Percentiles rank a stretch among this genome's conserved stretches.
These are phyloP conservation scores for Blera fallax DNA, from an alignment of 2,888 invertebrate genomes.

Conservation along the genomic window DNA sequence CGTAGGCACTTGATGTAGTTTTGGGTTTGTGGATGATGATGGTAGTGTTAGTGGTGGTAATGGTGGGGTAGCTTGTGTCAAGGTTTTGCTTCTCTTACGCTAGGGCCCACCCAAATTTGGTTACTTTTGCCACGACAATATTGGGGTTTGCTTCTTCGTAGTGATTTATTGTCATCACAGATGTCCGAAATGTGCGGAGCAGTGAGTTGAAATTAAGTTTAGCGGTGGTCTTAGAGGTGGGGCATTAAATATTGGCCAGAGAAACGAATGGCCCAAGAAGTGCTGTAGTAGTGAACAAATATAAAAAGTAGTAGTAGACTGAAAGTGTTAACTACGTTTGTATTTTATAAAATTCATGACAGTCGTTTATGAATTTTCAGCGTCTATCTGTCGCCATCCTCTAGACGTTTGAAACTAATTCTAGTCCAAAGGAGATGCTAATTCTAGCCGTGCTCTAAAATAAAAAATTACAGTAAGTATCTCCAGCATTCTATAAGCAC, in stretches of 20 bases:
- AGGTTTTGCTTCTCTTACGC: constrained; percentile 46
- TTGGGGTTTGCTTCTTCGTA: constrained; percentile 61
- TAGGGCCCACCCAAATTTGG: constrained; percentile 66
- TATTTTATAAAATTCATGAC: no score
- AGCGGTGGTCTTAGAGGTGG: constrained; percentile 35
- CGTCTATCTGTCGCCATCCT: no score
- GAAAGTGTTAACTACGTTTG: no score
- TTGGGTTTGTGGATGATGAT: constrained; percentile 40
- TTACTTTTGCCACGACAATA: constrained; percentile 69
- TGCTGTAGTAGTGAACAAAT: neutral
- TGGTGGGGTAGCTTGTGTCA: constrained; percentile 36
- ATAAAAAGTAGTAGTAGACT: no score
- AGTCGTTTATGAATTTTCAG: no score
- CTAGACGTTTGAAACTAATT: no score
- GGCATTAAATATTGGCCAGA: neutral
- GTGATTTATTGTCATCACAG: constrained; percentile 71
- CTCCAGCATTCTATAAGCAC: no score
- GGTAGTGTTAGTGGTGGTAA: constrained; percentile 4
- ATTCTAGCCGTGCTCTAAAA: no score
- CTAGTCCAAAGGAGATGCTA: no score
- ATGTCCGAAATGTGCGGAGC: constrained; percentile 69
- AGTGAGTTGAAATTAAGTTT: constrained; percentile 56
- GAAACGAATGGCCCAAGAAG: neutral
- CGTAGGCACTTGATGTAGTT: constrained; percentile 60
- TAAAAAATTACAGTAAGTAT: no score